Evolutionary conservation across 2,888 invertebrate genomes (phyloP), one percentile per base, ranked within the genome.

Genomic region (Andrena minutula): DNA sequence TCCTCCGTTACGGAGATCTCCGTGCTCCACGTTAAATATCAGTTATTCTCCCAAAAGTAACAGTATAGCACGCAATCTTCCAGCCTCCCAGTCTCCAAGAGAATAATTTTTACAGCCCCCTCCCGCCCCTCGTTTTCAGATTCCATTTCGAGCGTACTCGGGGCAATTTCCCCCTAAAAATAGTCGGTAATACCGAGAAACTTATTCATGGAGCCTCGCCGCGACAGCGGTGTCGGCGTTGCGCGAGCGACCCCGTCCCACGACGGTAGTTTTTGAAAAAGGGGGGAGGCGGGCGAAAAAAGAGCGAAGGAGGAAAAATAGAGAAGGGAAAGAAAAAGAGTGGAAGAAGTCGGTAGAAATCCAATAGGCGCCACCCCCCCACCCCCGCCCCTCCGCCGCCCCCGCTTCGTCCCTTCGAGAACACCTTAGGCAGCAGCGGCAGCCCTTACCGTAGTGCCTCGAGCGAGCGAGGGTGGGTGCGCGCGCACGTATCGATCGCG

Each of bases 401-500:
- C 58, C 66, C 16, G 16, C 16, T 16, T 64, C 73, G 51, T 26
- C 84, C 75, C 69, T 75, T 65, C 51, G 69, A 80, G 77, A 80
- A 75, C 80, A 83, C 78, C 78, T 73, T 78, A 80, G 80, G 81
- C 73, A 77, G 80, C 73, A 23, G 26, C 56, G 56, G 83, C 74
- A 68, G 68, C 79, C 82, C 79, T 85, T 82, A 73, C 79, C 73
- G 72, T 63, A 53, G 72, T 51, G 74, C 51, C 71, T 75, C 74
- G 76, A 75, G 56, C 77, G 73, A 73, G 71, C 58, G 56, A 69
- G 79, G 76, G 69, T 73, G 41, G 69, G 69, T 86, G 86, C 86
- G 86, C 86, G 86, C 86, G 86, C 86, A 85, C 49, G 79, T 83
- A 86, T 86, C 86, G 86, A 86, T 86, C 86, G 85, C 85, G 23